phyloP scores from a whole-genome alignment of 2,113 vertebrate genomes.

The Scolopax mira region DNA sequence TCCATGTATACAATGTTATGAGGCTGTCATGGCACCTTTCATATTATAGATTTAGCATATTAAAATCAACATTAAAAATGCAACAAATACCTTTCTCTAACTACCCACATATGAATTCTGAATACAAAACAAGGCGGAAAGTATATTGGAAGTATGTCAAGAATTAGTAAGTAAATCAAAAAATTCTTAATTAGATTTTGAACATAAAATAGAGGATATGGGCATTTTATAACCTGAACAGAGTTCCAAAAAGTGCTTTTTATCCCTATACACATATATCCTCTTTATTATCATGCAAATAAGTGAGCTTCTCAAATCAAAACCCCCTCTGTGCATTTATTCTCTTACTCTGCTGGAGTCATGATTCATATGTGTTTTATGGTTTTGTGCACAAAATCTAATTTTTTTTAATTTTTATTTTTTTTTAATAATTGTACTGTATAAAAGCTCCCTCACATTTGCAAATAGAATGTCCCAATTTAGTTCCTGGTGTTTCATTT shows the following conservation, averaged over 20 bases:
- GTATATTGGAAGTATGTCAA: not conserved
- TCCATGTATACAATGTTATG: not conserved
- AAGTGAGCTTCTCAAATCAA: not conserved
- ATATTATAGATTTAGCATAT: not conserved
- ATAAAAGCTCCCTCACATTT: not conserved
- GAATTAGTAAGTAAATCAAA: constrained; percentile 8
- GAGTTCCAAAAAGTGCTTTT: not conserved
- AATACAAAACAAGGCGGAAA: not conserved
- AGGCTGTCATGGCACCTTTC: not conserved
- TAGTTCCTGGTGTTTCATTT: not conserved
- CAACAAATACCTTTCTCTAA: not conserved
- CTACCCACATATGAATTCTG: not conserved
- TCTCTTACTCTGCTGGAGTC: not conserved
- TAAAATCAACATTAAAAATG: not conserved
- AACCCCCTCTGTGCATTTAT: not conserved
- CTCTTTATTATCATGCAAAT: not conserved
- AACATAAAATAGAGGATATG: not conserved
- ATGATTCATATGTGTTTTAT: not conserved
- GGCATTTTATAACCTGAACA: not conserved
- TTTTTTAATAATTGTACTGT: not conserved
- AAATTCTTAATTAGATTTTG: not conserved
- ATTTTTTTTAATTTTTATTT: no score
- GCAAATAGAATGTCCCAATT: not conserved
- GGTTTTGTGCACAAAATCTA: not conserved
- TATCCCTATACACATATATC: not conserved